Percentiles rank a stretch among this genome's conserved stretches.
phyloP scores from a whole-genome alignment of 35 echinoderm and acorn worm species.

The Heliocidaris tuberculata region DNA sequence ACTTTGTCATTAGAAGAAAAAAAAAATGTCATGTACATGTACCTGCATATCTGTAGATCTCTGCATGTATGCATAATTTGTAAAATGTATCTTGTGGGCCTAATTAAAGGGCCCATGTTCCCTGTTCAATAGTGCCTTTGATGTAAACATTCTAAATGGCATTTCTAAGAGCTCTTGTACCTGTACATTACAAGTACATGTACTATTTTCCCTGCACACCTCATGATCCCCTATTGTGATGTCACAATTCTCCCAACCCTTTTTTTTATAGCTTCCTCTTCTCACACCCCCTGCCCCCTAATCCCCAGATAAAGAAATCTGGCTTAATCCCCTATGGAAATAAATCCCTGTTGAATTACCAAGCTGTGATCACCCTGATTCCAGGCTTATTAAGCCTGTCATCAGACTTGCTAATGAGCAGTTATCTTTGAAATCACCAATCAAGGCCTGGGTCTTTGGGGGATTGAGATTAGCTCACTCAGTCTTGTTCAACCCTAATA shows the following conservation, averaged over 20 bases:
- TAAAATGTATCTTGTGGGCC: not conserved
- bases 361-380: not conserved
- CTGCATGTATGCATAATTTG: too few species aligned
- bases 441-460: not conserved
- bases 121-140: not conserved
- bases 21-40: too few species aligned
- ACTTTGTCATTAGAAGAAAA: too few species aligned
- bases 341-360: not conserved
- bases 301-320: not conserved
- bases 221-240: not conserved
- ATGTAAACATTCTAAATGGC: not conserved
- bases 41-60: too few species aligned
- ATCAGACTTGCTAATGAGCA: not conserved
- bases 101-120: not conserved
- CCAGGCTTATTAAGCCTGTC: not conserved
- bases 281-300: not conserved
- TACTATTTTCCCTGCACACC: not conserved
- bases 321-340: not conserved
- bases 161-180: not conserved
- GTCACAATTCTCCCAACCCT: not conserved
- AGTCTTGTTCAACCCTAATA: too few species aligned
- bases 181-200: not conserved
- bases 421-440: not conserved
- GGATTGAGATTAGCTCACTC: not conserved
- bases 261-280: constrained; percentile 12